Evolutionary conservation across 2,888 invertebrate species (phyloP).

Genomic region (Idaea aversata): DNA sequence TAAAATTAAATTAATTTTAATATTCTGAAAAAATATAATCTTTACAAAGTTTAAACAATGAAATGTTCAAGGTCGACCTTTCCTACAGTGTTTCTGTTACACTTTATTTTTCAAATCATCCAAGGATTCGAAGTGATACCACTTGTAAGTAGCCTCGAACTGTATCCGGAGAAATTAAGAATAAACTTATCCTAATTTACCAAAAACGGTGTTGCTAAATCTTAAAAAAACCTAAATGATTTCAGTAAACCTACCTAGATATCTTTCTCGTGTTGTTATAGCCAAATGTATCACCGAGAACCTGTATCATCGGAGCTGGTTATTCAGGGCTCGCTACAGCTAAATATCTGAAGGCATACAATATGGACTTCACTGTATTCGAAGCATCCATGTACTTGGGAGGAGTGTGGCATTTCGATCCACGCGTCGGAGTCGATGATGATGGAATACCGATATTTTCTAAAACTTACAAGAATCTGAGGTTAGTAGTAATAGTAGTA

Average conservation of each 20-base stretch:
- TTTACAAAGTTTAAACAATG: neutral
- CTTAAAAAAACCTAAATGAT: too few relatives aligned
- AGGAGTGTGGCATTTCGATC: conserved; percentile 90
- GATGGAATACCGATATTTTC: conserved; percentile 86
- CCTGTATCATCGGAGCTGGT: conserved; percentile 86
- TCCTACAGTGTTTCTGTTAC: neutral
- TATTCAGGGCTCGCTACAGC: conserved; percentile 86
- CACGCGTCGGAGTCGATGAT: conserved; percentile 81
- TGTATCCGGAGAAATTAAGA: too few relatives aligned
- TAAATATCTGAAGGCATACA: conserved; percentile 78
- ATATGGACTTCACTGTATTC: conserved; percentile 80
- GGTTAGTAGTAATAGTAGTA: too few relatives aligned
- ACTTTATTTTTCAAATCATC: neutral
- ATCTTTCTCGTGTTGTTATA: neutral
- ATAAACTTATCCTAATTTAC: too few relatives aligned
- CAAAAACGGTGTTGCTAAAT: too few relatives aligned
- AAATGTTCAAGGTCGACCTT: neutral
- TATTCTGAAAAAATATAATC: neutral
- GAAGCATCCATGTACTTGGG: conserved; percentile 85
- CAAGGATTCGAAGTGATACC: neutral
- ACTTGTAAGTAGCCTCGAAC: neutral
- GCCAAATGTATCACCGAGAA: conserved; percentile 16
- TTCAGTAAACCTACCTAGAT: too few relatives aligned
- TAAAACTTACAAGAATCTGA: conserved; percentile 86
- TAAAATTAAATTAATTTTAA: neutral